Evolutionary conservation across 2,113 vertebrate species (phyloP), one percentile per base, ranked within the genome.

Genomic region (Hippocampus comes): DNA sequence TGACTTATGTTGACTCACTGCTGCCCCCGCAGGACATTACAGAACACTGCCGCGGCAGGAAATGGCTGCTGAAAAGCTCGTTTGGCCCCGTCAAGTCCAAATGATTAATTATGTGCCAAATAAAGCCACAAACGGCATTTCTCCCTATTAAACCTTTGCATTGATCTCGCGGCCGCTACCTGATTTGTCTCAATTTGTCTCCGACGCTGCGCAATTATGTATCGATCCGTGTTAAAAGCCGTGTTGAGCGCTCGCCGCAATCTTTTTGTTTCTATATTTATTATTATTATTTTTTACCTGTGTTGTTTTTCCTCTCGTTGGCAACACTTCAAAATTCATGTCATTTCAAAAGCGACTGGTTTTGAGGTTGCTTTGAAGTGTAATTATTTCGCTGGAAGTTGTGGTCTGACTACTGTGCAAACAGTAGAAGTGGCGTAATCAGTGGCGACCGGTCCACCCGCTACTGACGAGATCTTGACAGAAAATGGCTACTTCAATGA

Each of bases 171-270:
- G 57, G 69, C 76, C 66, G 67, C 69, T 71, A 61, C 73, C 74
- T 78, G 81, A 86, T 88, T 84, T 66, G 79, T 89, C 84, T 89
- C 80, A 78, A 84, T 89, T 87, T 88, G 75, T 71, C 86, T 83
- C 77, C 82, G 79, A 82, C 38, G 78, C 73, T 81, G 81, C 78
- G 53, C 76, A 70, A 86, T 79, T 75, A 76, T 34, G 25, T 74
- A 89, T 88, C 73, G 87, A 87, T 90, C 83, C 65, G 15, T 10
- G 34, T n/a, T 14, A 42, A 38, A 14, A 27, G 20, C n/a, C 9
- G 11, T 4, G 42, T 60, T 25, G 56, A 11, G 23, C 23, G n/a
- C 23, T 10, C 10, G 11, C 5, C 23, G 23, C 23, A 4, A 9
- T 59, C 10, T 15, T 43, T 4, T 41, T 63, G 34, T 38, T 6